phyloP scores from a whole-genome alignment of 2,113 vertebrate species.

The Psophia crepitans region DNA sequence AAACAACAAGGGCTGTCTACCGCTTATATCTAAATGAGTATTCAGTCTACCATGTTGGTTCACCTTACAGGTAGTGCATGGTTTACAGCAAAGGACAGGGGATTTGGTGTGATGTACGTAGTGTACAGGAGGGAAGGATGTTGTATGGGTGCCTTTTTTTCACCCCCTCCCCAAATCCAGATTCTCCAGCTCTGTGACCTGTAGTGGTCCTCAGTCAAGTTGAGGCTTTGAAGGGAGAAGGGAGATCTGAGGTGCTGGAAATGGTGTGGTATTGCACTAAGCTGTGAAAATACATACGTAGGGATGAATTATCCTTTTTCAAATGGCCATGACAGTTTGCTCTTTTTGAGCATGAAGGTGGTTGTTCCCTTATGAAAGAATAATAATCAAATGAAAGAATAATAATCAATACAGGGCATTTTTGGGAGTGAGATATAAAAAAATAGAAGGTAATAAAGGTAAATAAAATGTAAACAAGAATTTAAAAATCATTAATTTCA shows the following conservation, averaged over 20 bases:
- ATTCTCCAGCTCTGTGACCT: neutral
- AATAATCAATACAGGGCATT: neutral
- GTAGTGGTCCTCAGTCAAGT: neutral
- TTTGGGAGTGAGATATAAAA: neutral
- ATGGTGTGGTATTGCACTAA: neutral
- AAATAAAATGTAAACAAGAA: neutral
- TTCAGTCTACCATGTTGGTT: neutral
- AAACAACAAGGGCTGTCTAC: neutral
- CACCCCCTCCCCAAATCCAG: neutral
- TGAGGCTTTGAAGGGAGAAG: neutral
- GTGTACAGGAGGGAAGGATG: neutral
- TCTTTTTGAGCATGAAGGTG: neutral
- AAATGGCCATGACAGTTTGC: fast-evolving
- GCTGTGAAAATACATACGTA: neutral
- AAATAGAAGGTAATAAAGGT: neutral
- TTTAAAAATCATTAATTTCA: neutral
- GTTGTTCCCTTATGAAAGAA: neutral
- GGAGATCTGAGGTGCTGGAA: neutral
- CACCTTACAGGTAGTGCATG: neutral
- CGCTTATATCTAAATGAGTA: neutral
- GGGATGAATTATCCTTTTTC: neutral
- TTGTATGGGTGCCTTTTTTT: neutral
- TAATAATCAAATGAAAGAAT: neutral
- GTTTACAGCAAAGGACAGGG: neutral
- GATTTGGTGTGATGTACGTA: too few relatives aligned